Evolutionary conservation across 2,888 invertebrate species (phyloP).

Genomic region (Choreutis nemorana): DNA sequence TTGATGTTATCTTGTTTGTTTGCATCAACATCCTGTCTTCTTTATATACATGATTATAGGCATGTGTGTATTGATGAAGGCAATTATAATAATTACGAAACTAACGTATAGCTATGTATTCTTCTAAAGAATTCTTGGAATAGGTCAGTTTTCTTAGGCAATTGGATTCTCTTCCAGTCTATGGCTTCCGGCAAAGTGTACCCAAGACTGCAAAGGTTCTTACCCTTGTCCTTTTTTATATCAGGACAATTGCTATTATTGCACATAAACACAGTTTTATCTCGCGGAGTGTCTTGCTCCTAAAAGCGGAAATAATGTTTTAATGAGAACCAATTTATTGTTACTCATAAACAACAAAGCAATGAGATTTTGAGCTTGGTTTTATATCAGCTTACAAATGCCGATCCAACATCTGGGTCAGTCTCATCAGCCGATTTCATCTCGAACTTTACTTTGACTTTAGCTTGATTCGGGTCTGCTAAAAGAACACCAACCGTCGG

Average conservation of each 20-base stretch:
- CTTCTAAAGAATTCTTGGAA: slow-evolving; percentile 71
- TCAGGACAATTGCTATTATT: slow-evolving; percentile 18
- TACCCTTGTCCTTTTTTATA: slow-evolving; percentile 34
- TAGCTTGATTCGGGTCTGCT: slow-evolving; percentile 71
- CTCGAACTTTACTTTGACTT: slow-evolving; percentile 68
- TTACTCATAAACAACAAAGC: slow-evolving; percentile 1
- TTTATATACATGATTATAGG: background rate
- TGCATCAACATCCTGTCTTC: background rate
- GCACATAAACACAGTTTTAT: slow-evolving; percentile 23
- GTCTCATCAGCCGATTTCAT: slow-evolving; percentile 33
- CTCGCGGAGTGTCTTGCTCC: slow-evolving; percentile 23
- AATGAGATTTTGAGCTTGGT: too few species aligned
- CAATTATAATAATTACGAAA: background rate
- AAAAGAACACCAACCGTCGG: slow-evolving; percentile 73
- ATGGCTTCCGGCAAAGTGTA: slow-evolving; percentile 65
- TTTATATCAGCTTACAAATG: too few species aligned
- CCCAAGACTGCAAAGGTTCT: slow-evolving; percentile 64
- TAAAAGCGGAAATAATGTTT: slow-evolving; percentile 10
- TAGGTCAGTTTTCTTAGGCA: slow-evolving; percentile 73
- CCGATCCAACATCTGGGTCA: slow-evolving; percentile 16
- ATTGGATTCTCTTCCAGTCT: slow-evolving; percentile 68
- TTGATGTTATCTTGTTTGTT: background rate
- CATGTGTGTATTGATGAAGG: background rate
- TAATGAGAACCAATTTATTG: too few species aligned
- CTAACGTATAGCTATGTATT: slow-evolving; percentile 73